Evolutionary conservation across 2,797 vertebrate species (phyloP).

Genomic region (Tachyglossus aculeatus): DNA sequence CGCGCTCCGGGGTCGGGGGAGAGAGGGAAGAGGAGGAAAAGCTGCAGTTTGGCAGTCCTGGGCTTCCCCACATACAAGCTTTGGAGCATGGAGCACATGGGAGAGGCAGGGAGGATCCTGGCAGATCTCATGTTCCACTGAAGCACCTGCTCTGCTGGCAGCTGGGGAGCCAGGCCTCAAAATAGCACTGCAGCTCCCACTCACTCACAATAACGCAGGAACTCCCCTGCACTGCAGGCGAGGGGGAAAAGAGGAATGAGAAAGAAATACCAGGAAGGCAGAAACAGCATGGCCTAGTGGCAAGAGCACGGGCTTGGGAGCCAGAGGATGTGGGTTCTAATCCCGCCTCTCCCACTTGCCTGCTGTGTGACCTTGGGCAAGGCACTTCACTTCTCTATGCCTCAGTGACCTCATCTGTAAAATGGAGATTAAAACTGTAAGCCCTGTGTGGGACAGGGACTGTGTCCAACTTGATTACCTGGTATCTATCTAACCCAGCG

Average conservation of each 20-base stretch:
- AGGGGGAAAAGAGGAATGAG: neutral
- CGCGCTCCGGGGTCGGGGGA: neutral
- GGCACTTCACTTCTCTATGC: neutral
- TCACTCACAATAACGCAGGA: conserved; percentile 15
- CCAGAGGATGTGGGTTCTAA: too few relatives aligned
- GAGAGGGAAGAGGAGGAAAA: neutral
- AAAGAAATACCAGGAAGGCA: neutral
- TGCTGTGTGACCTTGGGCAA: neutral
- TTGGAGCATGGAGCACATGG: neutral
- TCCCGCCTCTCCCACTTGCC: too few relatives aligned
- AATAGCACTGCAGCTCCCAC: conserved; percentile 46
- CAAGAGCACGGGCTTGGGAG: too few relatives aligned
- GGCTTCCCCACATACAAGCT: conserved; percentile 10
- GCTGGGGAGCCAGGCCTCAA: conserved; percentile 17
- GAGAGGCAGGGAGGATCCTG: conserved; percentile 31
- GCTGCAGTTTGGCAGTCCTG: neutral
- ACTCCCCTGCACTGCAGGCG: conserved; percentile 21
- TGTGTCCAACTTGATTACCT: too few relatives aligned
- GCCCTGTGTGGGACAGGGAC: too few relatives aligned
- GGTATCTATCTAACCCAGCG: too few relatives aligned
- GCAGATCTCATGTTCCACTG: conserved; percentile 28
- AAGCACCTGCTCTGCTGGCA: conserved; percentile 54
- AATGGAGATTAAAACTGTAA: too few relatives aligned
- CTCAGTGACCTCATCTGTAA: too few relatives aligned
- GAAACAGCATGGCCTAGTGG: neutral